Evolutionary conservation across 2,888 invertebrate genomes (phyloP).

Genomic region (Rutpela maculata): DNA sequence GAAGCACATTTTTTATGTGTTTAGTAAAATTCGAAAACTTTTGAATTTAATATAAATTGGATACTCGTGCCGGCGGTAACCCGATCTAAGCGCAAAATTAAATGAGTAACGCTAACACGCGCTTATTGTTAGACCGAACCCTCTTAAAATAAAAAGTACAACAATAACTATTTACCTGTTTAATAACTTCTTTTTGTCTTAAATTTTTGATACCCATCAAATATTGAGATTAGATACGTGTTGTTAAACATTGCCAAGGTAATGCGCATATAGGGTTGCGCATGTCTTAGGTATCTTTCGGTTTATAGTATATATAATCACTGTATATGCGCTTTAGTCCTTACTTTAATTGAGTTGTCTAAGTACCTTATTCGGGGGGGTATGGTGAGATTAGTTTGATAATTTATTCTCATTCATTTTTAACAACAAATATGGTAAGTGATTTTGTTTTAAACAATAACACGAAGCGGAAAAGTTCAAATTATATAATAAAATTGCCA

Average conservation of each 20-base stretch:
- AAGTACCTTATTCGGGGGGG: constrained; percentile 28
- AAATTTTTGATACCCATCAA: constrained; percentile 21
- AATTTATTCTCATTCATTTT: neutral
- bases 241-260: constrained; percentile 39
- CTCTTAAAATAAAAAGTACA: constrained; percentile 13
- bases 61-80: too few relatives aligned
- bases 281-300: constrained; percentile 28
- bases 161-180: constrained; percentile 13
- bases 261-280: constrained; percentile 31
- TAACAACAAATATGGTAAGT: constrained; percentile 28
- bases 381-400: constrained; percentile 15
- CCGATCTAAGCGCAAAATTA: too few relatives aligned
- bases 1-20: too few relatives aligned
- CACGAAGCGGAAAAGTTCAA: neutral
- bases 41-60: too few relatives aligned
- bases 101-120: too few relatives aligned
- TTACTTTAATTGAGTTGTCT: constrained; percentile 25
- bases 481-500: constrained; percentile 2
- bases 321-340: constrained; percentile 24
- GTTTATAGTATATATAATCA: constrained; percentile 31
- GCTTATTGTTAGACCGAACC: neutral
- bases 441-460: neutral
- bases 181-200: constrained; percentile 26
- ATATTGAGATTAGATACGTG: constrained; percentile 30
- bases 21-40: too few relatives aligned